A percentile compares a stretch with the other conserved stretches of the same genome.
These are phyloP conservation scores for Macheiramphus alcinus DNA, from an alignment of 2,113 vertebrate species.

Conservation along the genomic window DNA sequence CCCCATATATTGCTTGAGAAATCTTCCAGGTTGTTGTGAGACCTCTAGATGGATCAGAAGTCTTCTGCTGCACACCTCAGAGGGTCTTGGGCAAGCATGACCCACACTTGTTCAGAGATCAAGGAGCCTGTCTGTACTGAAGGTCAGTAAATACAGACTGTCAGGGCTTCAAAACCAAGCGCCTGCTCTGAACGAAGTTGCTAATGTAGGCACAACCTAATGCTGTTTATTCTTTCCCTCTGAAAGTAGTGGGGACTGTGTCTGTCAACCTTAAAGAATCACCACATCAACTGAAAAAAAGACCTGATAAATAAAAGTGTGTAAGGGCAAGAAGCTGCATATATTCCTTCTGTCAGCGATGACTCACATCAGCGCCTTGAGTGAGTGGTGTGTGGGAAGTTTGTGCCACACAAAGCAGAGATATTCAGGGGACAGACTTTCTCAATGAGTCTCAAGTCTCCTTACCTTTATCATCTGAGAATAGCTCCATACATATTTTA, in stretches of 20 bases:
- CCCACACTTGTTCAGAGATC: not conserved
- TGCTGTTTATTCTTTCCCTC: not conserved
- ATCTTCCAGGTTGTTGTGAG: not conserved
- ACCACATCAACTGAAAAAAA: not conserved
- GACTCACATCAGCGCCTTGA: rapidly evolving
- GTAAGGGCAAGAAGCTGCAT: not conserved
- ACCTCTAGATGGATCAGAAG: not conserved
- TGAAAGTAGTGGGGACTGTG: not conserved
- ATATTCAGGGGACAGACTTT: not conserved
- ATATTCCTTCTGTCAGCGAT: not conserved
- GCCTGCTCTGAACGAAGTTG: not conserved
- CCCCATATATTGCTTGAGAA: not conserved
- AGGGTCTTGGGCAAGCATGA: not conserved
- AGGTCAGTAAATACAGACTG: not conserved
- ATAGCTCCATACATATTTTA: not conserved
- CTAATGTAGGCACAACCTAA: not conserved
- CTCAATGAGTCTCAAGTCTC: not conserved
- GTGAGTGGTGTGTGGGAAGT: not conserved
- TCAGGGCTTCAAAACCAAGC: not conserved
- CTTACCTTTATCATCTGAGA: not conserved
- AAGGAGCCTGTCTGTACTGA: not conserved
- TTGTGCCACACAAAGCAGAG: not conserved
- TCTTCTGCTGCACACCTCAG: not conserved
- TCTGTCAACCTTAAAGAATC: not conserved
- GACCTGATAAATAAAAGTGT: not conserved